Evolutionary conservation across 2,888 invertebrate genomes (phyloP), one percentile per base, ranked within the genome.

Genomic region (Aphrophora alni): DNA sequence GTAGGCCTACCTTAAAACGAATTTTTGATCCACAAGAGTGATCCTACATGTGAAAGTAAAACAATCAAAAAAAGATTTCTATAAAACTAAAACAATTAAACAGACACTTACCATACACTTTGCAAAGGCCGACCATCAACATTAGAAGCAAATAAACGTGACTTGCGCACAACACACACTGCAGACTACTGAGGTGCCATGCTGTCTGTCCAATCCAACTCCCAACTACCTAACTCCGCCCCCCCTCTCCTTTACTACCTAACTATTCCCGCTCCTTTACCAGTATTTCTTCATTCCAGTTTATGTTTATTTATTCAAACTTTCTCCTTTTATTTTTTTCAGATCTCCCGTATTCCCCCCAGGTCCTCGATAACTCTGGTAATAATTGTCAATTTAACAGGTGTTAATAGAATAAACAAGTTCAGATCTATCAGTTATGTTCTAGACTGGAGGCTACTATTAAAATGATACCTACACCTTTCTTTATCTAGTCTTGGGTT

Each of bases 181-280:
- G 14, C 44, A 8, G 5, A 59, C 21, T 44, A 44, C 44, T 14
- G 5, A 2, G 59, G 59, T 59, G 59, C 59, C 59, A 21, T n/a
- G 59, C 59, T 12, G 59, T 59, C 59, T 59, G 59, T 27, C 44
- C 33, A 28, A 27, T 51, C 59, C 72, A 25, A n/a, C n/a, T n/a
- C n/a, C 76, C 75, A 27, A 76, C 75, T 33, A 68, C 38, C 27
- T 28, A 68, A 17, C 17, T 24, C 69, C 68, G 33, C 8, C 77
- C 27, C n/a, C 69, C 69, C 69, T 68, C 59, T 21, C 24, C 26
- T n/a, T n/a, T n/a, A n/a, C n/a, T n/a, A n/a, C n/a, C n/a, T n/a
- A n/a, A n/a, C n/a, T 68, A 21, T 24, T 26, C 27, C 71, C 24
- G 33, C 70, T 38, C 72, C 38, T 21, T 70, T n/a, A 44, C 74